Conservation (phyloP, 1,140 invertebrate genomes). For the Laodelphax striatellus region DNA sequence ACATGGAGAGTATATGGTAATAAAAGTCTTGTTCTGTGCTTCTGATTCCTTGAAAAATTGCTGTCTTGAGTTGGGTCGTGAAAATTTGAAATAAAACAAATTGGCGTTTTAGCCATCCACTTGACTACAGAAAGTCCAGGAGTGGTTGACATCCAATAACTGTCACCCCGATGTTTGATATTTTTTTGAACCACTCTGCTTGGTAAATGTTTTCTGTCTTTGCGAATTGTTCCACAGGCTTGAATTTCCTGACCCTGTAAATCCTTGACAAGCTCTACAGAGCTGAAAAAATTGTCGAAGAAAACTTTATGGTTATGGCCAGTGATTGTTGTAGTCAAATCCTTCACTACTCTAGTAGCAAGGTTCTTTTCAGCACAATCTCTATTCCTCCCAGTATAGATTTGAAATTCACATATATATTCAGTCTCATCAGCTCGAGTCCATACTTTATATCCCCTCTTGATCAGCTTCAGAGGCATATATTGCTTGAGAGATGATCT, state of each 20-base stretch:
- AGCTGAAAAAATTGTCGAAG: not conserved
- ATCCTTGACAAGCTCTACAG: not conserved
- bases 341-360: not conserved
- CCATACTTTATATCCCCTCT: constrained; percentile 30
- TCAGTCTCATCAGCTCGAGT: constrained; percentile 20
- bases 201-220: not conserved
- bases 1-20: too few species aligned
- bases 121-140: not conserved
- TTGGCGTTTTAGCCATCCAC: not conserved
- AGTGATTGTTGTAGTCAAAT: not conserved
- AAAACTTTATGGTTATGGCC: not conserved
- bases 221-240: not conserved
- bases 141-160: not conserved
- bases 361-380: not conserved
- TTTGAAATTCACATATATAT: constrained; percentile 23
- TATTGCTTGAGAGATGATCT: constrained; percentile 26
- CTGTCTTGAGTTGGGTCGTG: too few species aligned
- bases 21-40: too few species aligned
- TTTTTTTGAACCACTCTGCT: not conserved
- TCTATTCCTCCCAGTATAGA: constrained; percentile 22
- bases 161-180: not conserved
- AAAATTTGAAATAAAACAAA: not conserved
- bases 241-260: not conserved
- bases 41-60: too few species aligned
- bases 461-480: constrained; percentile 28